A percentile compares a stretch with the other conserved stretches of the same genome.
Evolutionary conservation across 1,140 invertebrate genomes (phyloP).

Genomic region (Acromyrmex heyeri): DNA sequence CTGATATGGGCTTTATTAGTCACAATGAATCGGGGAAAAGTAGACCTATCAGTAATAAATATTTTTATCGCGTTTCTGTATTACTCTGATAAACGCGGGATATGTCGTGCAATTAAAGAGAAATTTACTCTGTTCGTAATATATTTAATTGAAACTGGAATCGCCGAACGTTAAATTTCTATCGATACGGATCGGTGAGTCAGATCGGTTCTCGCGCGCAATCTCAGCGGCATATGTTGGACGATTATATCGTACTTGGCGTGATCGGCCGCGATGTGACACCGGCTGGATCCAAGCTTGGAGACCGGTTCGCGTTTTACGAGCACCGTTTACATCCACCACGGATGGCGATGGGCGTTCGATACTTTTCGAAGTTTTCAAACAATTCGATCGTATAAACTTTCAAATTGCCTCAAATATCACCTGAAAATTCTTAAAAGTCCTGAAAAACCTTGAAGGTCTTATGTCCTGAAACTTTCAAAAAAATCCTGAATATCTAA

Average conservation of each 20-base stretch:
- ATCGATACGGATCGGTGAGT: slow-evolving; percentile 45
- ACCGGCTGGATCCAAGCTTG: slow-evolving; percentile 30
- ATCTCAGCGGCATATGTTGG: slow-evolving; percentile 4
- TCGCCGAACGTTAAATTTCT: not conserved
- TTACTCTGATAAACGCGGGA: slow-evolving; percentile 12
- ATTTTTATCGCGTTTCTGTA: not conserved
- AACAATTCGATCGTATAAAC: slow-evolving; percentile 16
- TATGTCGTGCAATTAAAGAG: not conserved
- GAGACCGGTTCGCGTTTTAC: slow-evolving; percentile 63
- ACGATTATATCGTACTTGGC: slow-evolving; percentile 55
- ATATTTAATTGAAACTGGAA: slow-evolving; percentile 38
- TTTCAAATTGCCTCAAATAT: not conserved
- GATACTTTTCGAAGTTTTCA: slow-evolving; percentile 13
- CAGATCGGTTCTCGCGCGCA: slow-evolving; percentile 15
- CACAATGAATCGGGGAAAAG: not conserved
- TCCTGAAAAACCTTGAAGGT: not conserved
- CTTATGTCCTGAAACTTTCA: not conserved
- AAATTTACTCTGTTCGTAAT: slow-evolving; percentile 26
- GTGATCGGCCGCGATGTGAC: slow-evolving; percentile 45
- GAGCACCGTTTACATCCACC: slow-evolving; percentile 42
- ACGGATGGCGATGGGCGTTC: not conserved
- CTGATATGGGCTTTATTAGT: too few species aligned
- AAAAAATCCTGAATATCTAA: not conserved
- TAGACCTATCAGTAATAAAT: slow-evolving; percentile 20
- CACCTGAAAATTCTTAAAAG: not conserved